Conservation (phyloP, 2,888 invertebrate species). For the Caenorhabditis sp. region DNA sequence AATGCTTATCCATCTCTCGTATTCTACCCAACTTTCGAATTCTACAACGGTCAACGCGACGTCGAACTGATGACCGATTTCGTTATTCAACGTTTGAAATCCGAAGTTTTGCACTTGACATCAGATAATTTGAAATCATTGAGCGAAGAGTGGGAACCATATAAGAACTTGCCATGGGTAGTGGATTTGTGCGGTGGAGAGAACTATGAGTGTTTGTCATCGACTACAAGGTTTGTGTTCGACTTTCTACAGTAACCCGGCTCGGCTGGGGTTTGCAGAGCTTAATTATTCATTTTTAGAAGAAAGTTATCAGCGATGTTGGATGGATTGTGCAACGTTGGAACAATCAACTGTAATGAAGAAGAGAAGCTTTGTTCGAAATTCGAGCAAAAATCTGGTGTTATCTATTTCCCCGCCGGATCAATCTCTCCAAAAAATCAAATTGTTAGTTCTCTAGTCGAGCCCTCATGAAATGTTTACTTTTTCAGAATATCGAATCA, state of each 20-base stretch:
- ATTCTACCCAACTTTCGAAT: slow-evolving; percentile 77
- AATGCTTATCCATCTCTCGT: slow-evolving; percentile 81
- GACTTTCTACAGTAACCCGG: slow-evolving; percentile 1
- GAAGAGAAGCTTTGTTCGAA: slow-evolving; percentile 74
- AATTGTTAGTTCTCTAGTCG: slow-evolving; percentile 2
- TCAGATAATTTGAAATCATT: slow-evolving; percentile 53
- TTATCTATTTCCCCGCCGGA: slow-evolving; percentile 71
- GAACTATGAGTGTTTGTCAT: slow-evolving; percentile 43
- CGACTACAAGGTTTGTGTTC: slow-evolving; percentile 27
- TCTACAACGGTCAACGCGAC: slow-evolving; percentile 77
- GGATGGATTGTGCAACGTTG: slow-evolving; percentile 75
- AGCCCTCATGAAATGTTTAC: no score
- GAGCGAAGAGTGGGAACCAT: slow-evolving; percentile 49
- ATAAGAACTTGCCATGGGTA: slow-evolving; percentile 73
- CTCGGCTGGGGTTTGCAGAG: no score
- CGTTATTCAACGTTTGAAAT: slow-evolving; percentile 76
- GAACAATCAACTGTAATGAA: slow-evolving; percentile 74
- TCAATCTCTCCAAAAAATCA: slow-evolving; percentile 44
- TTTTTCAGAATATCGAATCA: slow-evolving; percentile 71
- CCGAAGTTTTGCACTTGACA: slow-evolving; percentile 61
- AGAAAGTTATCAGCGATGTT: slow-evolving; percentile 79
- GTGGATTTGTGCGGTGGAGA: slow-evolving; percentile 75
- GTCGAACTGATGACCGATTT: slow-evolving; percentile 77
- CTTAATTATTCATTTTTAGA: slow-evolving; percentile 23
- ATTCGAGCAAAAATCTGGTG: slow-evolving; percentile 69